Conservation (phyloP, 2,113 vertebrate genomes). For the Corvus cornix region DNA sequence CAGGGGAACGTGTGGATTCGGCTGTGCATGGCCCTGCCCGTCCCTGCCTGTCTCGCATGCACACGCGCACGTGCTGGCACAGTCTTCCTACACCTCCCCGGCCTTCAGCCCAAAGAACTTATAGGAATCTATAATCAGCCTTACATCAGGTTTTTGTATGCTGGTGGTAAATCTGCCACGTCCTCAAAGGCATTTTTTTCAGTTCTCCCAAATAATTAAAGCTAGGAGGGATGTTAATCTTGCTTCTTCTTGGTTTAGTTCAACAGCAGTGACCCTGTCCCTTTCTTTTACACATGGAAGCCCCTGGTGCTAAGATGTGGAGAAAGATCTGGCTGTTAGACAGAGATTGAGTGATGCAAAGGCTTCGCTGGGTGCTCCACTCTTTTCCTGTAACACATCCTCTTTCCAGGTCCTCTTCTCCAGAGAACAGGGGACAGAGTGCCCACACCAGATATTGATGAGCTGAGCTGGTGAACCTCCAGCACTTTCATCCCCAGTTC, state of each 20-base stretch:
- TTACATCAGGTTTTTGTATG: neutral
- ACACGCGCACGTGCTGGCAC: neutral
- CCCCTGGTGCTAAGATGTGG: neutral
- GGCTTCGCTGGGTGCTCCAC: neutral
- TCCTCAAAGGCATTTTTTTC: neutral
- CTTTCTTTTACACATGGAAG: neutral
- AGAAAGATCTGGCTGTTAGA: neutral
- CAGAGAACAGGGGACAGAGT: neutral
- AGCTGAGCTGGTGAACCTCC: neutral
- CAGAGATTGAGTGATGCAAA: neutral
- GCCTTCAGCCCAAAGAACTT: no score
- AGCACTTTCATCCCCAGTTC: neutral
- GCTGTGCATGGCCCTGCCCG: slow-evolving; percentile 7
- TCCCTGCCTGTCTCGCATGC: neutral
- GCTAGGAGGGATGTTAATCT: neutral
- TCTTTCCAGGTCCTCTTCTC: neutral
- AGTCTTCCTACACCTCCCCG: neutral
- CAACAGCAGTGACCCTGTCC: neutral
- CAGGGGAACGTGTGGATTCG: neutral
- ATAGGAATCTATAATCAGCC: neutral
- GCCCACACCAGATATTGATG: neutral
- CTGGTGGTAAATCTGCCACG: neutral
- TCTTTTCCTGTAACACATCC: neutral
- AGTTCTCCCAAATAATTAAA: neutral
- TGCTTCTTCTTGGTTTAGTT: neutral